phyloP scores from a whole-genome alignment of 2,113 vertebrate genomes.

The Corythornis madagascariensis region DNA sequence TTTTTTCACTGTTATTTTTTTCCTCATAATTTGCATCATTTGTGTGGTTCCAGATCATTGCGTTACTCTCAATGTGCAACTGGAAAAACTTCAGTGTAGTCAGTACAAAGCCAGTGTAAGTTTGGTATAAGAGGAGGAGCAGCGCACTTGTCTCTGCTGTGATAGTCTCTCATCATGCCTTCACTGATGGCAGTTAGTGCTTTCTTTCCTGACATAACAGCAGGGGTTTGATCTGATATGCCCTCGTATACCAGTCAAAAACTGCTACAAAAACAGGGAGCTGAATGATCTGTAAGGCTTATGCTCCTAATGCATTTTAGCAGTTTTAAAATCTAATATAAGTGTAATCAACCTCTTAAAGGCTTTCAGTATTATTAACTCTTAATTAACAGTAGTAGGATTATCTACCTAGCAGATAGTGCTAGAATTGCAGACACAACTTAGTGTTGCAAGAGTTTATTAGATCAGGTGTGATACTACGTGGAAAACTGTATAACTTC shows the following conservation, averaged over 20 bases:
- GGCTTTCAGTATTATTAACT: constrained; percentile 10
- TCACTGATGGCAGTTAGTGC: neutral
- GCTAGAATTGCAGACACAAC: neutral
- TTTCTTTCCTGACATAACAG: constrained; percentile 41
- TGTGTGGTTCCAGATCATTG: neutral
- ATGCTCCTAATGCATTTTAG: constrained; percentile 6
- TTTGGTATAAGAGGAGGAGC: neutral
- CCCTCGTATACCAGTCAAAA: constrained; percentile 24
- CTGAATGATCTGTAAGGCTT: constrained; percentile 21
- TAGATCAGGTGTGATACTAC: neutral
- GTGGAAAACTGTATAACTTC: neutral
- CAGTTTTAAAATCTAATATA: constrained; percentile 7
- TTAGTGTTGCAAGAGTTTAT: neutral
- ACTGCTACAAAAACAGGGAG: constrained; percentile 13
- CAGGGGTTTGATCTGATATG: constrained; percentile 11
- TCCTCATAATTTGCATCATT: neutral
- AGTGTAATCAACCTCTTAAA: constrained; percentile 6
- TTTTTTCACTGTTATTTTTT: neutral
- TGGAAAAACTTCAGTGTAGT: neutral
- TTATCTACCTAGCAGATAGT: neutral
- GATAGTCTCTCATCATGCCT: neutral
- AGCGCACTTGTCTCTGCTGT: neutral
- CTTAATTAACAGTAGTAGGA: constrained; percentile 14
- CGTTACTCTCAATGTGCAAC: neutral
- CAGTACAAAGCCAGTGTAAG: neutral